Conservation (phyloP, 2,888 invertebrate genomes). For the Orthosia incerta region DNA sequence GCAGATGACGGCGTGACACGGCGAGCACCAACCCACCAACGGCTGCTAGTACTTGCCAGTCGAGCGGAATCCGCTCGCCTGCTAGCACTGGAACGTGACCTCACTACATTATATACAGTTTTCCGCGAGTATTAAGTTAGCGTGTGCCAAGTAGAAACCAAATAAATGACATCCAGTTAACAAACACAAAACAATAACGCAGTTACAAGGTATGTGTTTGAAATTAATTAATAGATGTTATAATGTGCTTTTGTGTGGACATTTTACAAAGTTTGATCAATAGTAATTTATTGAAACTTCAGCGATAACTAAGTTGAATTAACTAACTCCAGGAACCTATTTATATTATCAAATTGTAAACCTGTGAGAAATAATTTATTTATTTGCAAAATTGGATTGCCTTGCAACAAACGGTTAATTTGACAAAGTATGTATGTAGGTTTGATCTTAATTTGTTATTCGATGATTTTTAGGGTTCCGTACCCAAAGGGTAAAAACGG, state of each 20-base stretch:
- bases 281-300: slow-evolving; percentile 16
- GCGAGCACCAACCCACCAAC: slow-evolving; percentile 72
- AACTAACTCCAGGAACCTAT: background rate
- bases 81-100: slow-evolving; percentile 73
- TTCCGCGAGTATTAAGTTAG: slow-evolving; percentile 67
- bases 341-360: background rate
- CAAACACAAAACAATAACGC: slow-evolving; percentile 33
- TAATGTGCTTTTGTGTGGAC: slow-evolving; percentile 3
- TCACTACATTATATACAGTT: slow-evolving; percentile 71
- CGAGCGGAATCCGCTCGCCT: slow-evolving; percentile 79
- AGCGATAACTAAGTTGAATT: slow-evolving; percentile 8
- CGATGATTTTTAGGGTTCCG: background rate
- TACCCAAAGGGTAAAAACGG: too few relatives aligned
- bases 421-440: background rate
- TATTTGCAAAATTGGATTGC: background rate
- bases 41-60: slow-evolving; percentile 80
- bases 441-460: background rate
- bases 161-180: slow-evolving; percentile 75
- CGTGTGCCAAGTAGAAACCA: slow-evolving; percentile 52
- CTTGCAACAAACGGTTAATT: slow-evolving; percentile 1
- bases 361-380: background rate
- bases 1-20: slow-evolving; percentile 83
- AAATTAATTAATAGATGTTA: slow-evolving; percentile 6
- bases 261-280: slow-evolving; percentile 7
- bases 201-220: slow-evolving; percentile 54